Percentiles rank a stretch among this genome's conserved stretches.
Evolutionary conservation across 2,888 invertebrate species (phyloP).

Genomic region (Pseudeuparius sepicola): DNA sequence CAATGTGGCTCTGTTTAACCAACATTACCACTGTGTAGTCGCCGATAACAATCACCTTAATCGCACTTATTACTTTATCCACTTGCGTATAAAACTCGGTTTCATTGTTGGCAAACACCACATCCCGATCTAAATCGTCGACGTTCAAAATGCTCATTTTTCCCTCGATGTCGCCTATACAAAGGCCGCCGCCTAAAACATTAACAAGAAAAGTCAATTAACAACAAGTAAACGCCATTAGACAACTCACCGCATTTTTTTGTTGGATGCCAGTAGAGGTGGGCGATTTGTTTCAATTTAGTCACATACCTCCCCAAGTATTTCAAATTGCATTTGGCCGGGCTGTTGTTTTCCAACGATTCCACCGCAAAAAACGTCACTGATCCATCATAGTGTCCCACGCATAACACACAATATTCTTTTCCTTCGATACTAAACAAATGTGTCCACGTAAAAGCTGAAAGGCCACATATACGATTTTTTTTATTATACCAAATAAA

Average conservation of each 20-base stretch:
- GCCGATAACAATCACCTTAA: conserved; percentile 26
- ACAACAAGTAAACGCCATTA: conserved; percentile 12
- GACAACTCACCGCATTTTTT: conserved; percentile 23
- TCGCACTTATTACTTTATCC: conserved; percentile 28
- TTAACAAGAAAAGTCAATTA: conserved; percentile 6
- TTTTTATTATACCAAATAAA: conserved; percentile 7
- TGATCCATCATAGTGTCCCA: conserved; percentile 32
- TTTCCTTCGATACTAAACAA: conserved; percentile 22
- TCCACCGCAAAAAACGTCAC: conserved; percentile 29
- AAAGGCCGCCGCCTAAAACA: conserved; percentile 28
- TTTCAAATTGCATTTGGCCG: conserved; percentile 15
- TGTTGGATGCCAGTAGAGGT: conserved; percentile 30
- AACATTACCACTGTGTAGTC: conserved; percentile 27
- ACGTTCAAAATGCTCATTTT: conserved; percentile 28
- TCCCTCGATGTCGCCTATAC: conserved; percentile 30
- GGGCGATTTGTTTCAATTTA: conserved; percentile 26
- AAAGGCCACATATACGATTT: conserved; percentile 18
- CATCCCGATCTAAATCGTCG: conserved; percentile 24
- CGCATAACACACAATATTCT: conserved; percentile 28
- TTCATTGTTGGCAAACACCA: conserved; percentile 23
- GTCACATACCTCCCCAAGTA: conserved; percentile 28
- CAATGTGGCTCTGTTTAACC: conserved; percentile 29
- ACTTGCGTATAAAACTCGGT: conserved; percentile 24
- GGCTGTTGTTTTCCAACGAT: neutral
- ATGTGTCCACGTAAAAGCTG: conserved; percentile 35